Evolutionary conservation across 2,888 invertebrate species (phyloP), one percentile per base, ranked within the genome.

Genomic region (Dermolepida albohirtum): DNA sequence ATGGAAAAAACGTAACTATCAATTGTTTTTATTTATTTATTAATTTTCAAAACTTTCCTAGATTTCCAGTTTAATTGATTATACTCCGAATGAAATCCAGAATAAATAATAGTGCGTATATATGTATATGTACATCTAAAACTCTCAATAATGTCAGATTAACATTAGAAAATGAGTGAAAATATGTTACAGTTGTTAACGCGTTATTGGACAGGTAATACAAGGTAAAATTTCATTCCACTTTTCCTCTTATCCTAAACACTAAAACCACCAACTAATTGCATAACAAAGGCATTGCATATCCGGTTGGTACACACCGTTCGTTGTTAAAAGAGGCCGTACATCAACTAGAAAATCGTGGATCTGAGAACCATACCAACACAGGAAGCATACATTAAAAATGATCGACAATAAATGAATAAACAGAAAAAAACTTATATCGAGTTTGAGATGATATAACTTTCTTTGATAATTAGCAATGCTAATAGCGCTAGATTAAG

Each of bases 381-480:
- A 34, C 51, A 51, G 51, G 51, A 51, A 51, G 29, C 29, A 51
- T 51, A 51, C 10, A 49, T 49, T 22, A 49, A 49, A 11, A 17
- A 11, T 17, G 49, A 49, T 17, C 49, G 49, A 7, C 6, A 34
- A 34, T 34, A 34, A 34, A 34, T 6, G 6, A 7, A 34, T 34
- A 34, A 34, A 34, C 6, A 10, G 8, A 34, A 44, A 44, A 44
- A n/a, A 44, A 44, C 4, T 2, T n/a, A 12, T 1, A n/a, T n/a
- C 12, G 6, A 44, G 2, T 7, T 34, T 44, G 12, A 44, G 10
- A 29, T 57, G 57, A 57, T 57, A 57, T 57, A 57, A 57, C 57
- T 57, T 57, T 57, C 57, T 57, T 44, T 27, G 29, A 27, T n/a
- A 6, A 39, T 57, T 57, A 57, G 57, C 57, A 44, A 57, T 43